Evolutionary conservation across 2,888 invertebrate genomes (phyloP), one percentile per base, ranked within the genome.

Genomic region (Apotomis turbidana): DNA sequence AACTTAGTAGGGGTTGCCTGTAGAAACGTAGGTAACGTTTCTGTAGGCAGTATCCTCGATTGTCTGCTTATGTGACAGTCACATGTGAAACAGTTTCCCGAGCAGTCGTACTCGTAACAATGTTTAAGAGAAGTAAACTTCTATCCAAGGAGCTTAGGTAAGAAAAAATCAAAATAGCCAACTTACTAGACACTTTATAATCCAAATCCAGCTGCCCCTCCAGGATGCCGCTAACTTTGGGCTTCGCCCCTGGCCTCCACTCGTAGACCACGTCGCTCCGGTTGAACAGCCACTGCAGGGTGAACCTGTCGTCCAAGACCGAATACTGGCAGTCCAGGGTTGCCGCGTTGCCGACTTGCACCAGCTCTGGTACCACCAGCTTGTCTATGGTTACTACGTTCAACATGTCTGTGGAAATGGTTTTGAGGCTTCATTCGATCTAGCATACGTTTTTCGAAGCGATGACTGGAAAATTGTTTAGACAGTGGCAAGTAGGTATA

Each of bases 381-480:
- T 80, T 79, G 4, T 84, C 81, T 76, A 86, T 85, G 74, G 78
- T 80, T 38, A 81, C 77, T n/a, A 79, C 67, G 68, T 76, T 80
- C 49, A 76, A 15, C 52, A 75, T 55, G 59, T 72, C 75, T 76
- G 64, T 27, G 61, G 64, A 62, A 70, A 36, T 38, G 38, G 12
- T 49, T 12, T 10, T 3, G 2, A 49, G 41, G 41, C 6, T 27
- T 27, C 27, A 2, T 27, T 27, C 27, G 2, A 27, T 27, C 27
- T 27, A 27, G 27, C 2, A 27, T 2, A 2, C 27, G 27, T 27
- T 27, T 27, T 27, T 27, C 27, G 27, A 15, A 27, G 27, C 27
- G 2, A 2, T 27, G 2, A 27, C 2, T 27, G 27, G 1, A 27
- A 27, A 2, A 27, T 27, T 27, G 27, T 27, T 27, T 2, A 27